Evolutionary conservation across 1,140 invertebrate species (phyloP).

Genomic region (Pseudomyrmex gracilis): DNA sequence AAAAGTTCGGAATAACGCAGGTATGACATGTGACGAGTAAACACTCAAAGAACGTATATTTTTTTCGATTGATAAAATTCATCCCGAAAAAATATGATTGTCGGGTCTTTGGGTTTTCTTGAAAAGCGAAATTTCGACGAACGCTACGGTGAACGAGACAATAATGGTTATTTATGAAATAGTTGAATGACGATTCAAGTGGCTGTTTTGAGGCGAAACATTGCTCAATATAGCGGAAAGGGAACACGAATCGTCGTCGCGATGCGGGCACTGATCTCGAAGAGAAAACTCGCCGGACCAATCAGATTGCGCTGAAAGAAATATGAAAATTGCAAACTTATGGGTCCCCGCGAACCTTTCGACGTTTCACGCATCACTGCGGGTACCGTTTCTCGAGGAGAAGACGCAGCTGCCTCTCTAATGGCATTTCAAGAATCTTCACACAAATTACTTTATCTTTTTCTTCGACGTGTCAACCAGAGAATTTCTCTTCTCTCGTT

Average conservation of each 20-base stretch:
- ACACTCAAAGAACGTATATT: constrained; percentile 36
- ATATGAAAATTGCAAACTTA: constrained; percentile 81
- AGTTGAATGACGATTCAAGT: constrained; percentile 58
- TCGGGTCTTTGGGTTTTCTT: background rate
- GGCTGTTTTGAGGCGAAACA: constrained; percentile 63
- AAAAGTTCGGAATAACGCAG: constrained; percentile 40
- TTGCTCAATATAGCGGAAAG: constrained; percentile 77
- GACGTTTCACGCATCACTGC: constrained; percentile 49
- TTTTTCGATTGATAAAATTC: constrained; percentile 9
- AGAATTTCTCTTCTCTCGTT: background rate
- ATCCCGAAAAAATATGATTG: constrained; percentile 62
- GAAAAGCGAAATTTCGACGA: constrained; percentile 27
- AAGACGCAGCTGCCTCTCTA: constrained; percentile 54
- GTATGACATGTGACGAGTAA: constrained; percentile 69
- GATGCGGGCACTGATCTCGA: constrained; percentile 50
- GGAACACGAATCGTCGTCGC: constrained; percentile 18
- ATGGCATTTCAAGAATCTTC: constrained; percentile 29
- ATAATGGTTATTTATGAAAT: constrained; percentile 78
- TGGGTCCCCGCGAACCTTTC: constrained; percentile 56
- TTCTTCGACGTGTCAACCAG: background rate
- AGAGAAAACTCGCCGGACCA: constrained; percentile 60
- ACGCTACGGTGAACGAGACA: constrained; percentile 64
- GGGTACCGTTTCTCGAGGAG: background rate
- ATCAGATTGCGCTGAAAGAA: constrained; percentile 58
- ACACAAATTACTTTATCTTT: constrained; percentile 16